Evolutionary conservation across 2,888 invertebrate genomes (phyloP).

Genomic region (Brenthis daphne): DNA sequence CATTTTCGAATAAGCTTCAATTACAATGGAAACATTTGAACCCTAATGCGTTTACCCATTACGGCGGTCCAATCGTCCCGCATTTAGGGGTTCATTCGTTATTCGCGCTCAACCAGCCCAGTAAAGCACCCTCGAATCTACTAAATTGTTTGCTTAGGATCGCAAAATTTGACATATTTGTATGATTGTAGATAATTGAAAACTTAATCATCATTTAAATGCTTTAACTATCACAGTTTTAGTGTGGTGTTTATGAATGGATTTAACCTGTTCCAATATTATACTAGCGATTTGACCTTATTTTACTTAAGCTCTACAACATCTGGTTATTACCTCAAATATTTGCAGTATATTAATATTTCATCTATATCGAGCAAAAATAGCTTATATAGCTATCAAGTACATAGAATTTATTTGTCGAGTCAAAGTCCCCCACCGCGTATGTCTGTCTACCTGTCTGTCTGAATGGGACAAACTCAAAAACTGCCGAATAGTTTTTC

Average conservation of each 20-base stretch:
- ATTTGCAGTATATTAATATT: too few relatives aligned
- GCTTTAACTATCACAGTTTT: constrained; percentile 4
- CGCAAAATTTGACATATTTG: constrained; percentile 16
- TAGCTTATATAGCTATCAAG: too few relatives aligned
- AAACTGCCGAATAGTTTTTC: too few relatives aligned
- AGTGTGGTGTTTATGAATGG: constrained; percentile 1
- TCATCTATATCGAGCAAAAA: too few relatives aligned
- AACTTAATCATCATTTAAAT: not conserved
- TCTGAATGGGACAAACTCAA: too few relatives aligned
- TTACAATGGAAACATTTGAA: constrained; percentile 40
- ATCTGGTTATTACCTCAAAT: too few relatives aligned
- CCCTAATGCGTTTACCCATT: constrained; percentile 42
- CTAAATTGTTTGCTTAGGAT: constrained; percentile 26
- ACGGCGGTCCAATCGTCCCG: constrained; percentile 33
- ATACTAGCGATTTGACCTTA: not conserved
- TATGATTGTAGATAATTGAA: not conserved
- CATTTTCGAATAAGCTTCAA: constrained; percentile 35
- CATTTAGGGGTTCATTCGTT: constrained; percentile 37
- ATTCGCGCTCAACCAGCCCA: constrained; percentile 24
- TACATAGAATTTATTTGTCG: too few relatives aligned
- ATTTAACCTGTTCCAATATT: not conserved
- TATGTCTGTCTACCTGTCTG: too few relatives aligned
- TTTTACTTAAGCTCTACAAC: too few relatives aligned
- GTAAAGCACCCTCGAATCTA: constrained; percentile 17
- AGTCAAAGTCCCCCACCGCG: too few relatives aligned